Percentiles rank a stretch among this genome's conserved stretches.
Conservation (phyloP, 2,888 invertebrate species). For the Branchinecta sandiegonensis region DNA sequence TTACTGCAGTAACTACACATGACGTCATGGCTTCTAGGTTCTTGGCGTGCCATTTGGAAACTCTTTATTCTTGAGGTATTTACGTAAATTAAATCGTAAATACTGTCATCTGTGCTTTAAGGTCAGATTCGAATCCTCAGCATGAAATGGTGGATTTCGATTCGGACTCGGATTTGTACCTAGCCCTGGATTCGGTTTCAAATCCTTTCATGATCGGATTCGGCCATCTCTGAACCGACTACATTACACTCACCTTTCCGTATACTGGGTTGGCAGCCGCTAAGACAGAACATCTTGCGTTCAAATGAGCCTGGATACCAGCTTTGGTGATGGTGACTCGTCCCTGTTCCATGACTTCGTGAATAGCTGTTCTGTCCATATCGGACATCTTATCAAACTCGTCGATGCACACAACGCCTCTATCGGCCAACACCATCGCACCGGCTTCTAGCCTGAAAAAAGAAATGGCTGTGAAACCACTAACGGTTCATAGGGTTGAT, state of each 20-base stretch:
- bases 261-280: constrained; percentile 99
- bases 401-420: constrained; percentile 91
- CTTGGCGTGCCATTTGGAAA: too few relatives aligned
- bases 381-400: constrained; percentile 99
- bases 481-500: too few relatives aligned
- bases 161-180: too few relatives aligned
- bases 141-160: too few relatives aligned
- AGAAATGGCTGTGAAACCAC: background rate
- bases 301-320: constrained; percentile 89
- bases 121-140: too few relatives aligned
- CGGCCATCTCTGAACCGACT: too few relatives aligned
- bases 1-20: background rate
- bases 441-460: constrained; percentile 71
- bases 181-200: too few relatives aligned
- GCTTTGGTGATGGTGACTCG: constrained; percentile 94
- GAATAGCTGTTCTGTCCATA: constrained; percentile 95
- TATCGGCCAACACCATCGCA: constrained; percentile 98
- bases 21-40: too few relatives aligned
- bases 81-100: too few relatives aligned
- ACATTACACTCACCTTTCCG: constrained; percentile 50
- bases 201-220: too few relatives aligned
- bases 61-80: too few relatives aligned
- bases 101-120: too few relatives aligned
- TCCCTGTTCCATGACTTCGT: constrained; percentile 99
- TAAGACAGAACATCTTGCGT: constrained; percentile 91